phyloP scores from a whole-genome alignment of 92 coral and sea anemone genomes.

The Phenganax stokvisi region DNA sequence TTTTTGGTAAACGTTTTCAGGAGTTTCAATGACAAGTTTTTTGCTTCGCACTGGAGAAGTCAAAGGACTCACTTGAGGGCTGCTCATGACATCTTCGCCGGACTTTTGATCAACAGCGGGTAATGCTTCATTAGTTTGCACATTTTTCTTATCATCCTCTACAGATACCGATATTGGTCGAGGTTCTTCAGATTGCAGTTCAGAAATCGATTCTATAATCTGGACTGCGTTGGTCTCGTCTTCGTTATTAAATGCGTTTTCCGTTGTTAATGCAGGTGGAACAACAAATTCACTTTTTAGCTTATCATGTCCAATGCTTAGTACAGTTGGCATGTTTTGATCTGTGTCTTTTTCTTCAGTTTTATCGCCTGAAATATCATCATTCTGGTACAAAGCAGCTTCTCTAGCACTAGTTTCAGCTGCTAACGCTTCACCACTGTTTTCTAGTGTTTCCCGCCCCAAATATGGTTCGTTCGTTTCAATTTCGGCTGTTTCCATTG shows the following conservation, averaged over 20 bases:
- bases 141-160: slow-evolving; percentile 17
- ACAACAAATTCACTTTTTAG: not conserved
- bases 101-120: not conserved
- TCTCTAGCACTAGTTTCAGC: slow-evolving; percentile 15
- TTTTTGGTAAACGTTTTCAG: slow-evolving; percentile 36
- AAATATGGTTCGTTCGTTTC: not conserved
- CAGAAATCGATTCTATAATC: slow-evolving; percentile 9
- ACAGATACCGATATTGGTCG: slow-evolving; percentile 32
- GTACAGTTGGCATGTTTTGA: slow-evolving; percentile 4
- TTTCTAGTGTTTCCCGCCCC: not conserved
- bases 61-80: not conserved
- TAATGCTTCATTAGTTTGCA: not conserved
- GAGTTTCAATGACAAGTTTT: slow-evolving; percentile 17
- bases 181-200: not conserved
- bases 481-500: not conserved
- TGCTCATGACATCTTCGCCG: not conserved
- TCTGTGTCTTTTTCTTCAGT: not conserved
- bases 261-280: not conserved
- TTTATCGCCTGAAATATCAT: not conserved
- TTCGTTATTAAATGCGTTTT: slow-evolving; percentile 1
- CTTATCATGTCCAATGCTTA: slow-evolving; percentile 6
- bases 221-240: slow-evolving; percentile 2
- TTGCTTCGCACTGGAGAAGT: slow-evolving; percentile 28
- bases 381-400: not conserved
- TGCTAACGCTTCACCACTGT: not conserved